Base-by-base conservation (phyloP, 2,113 vertebrate genomes). In the Syrmaticus mikado region DNA sequence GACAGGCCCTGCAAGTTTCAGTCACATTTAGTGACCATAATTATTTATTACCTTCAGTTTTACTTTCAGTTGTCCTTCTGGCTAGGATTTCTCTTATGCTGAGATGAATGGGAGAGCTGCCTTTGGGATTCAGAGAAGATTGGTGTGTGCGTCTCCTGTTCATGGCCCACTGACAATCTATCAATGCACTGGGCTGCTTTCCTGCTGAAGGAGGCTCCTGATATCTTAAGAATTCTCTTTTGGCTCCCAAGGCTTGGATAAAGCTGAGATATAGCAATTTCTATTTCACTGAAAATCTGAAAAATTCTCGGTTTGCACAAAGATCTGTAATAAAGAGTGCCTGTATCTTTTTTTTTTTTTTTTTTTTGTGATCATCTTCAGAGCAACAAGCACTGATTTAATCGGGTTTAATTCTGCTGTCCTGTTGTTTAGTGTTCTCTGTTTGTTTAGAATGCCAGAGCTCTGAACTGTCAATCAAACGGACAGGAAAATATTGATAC, bases 1-100 rank as follows among this genome's bases (percentile, higher is more conserved):
- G 87, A 72, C 41, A 92, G n/a, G 36, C 28, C 21, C 72, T 80
- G 79, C 45, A 82, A 80, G 10, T 8, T 68, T 30, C 80, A 78
- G 46, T 61, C 57, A 24, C 65, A 85, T 83, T 24, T 2, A 4
- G 21, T 4, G 45, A 3, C 3, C 0, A 0, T 61, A 62, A 30
- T 32, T 60, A 7, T 17, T 17, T 60, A 46, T 65, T 89, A 58
- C 20, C 34, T 82, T 90, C 3, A 1, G 65, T 55, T 58, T 68
- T n/a, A 34, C 53, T 43, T 0, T 0, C 28, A 68, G 34, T 36
- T 75, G 0, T 25, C 3, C 21, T 28, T 52, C 70, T 68, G 28
- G 6, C 38, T 64, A 10, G 32, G 25, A 43, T 1, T 1, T 61
- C 45, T 34, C 5, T 1, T 0, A 19, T 11, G 10, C 38, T 61